Evolutionary conservation across 1,140 invertebrate species (phyloP), one percentile per base, ranked within the genome.

Genomic region (Drosophila repletoides): DNA sequence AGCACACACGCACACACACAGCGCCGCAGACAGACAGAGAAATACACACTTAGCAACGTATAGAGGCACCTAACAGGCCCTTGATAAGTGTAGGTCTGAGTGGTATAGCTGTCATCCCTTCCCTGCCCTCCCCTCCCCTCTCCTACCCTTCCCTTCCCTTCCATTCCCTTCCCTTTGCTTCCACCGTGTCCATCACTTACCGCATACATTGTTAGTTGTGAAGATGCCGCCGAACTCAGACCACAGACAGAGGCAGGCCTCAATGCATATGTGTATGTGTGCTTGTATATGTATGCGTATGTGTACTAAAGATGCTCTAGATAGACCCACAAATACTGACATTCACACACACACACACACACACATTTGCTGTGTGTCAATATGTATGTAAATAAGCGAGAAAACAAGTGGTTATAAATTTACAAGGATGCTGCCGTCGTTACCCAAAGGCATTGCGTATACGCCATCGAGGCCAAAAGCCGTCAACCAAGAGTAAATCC

Each of bases 341-440:
- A n/a, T n/a, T n/a, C 46, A 66, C 51, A 34, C 36, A 43, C 46
- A 26, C 29, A 33, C 52, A 21, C 33, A 29, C 45, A 34, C 41
- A 43, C 34, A 58, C 60, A 40, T 49, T 80, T 66, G 75, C 51
- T 64, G 48, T 72, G 58, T 77, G 77, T 83, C 73, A 76, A 84
- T 77, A 83, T 84, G 79, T 83, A 83, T 83, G 79, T 83, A 83
- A 83, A 83, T 83, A 84, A 71, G 73, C 79, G 80, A 65, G 60
- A 84, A 77, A 83, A 83, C 77, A 83, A 83, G 77, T 83, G 77
- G 77, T 83, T 83, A 83, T 83, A 83, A 76, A 83, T 83, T 83
- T 83, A 69, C 69, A 83, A 76, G 64, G 72, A 73, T 70, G 65
- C 68, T 58, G 55, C 70, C 46, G 45, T 22, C 46, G 43, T 19